Evolutionary conservation across 2,888 invertebrate genomes (phyloP).

Genomic region (Trichopria drosophilae): DNA sequence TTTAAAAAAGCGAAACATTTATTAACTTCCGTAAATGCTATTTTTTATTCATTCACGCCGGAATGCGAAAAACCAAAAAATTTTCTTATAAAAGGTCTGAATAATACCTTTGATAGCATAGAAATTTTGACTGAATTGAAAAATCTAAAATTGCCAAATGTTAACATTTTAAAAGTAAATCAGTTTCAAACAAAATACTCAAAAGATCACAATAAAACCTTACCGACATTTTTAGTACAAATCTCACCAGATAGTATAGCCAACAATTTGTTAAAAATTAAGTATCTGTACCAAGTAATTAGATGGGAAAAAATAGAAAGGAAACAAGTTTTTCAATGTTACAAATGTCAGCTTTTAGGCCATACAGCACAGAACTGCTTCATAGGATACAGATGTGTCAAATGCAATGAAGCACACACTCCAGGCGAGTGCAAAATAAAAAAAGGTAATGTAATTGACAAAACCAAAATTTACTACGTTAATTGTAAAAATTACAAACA

Average conservation of each 20-base stretch:
- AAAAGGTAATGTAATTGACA: neutral
- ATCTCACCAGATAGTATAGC: slow-evolving; percentile 11
- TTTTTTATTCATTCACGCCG: slow-evolving; percentile 20
- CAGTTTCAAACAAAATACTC: slow-evolving; percentile 26
- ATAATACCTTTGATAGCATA: slow-evolving; percentile 15
- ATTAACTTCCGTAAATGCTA: neutral
- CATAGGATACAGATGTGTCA: slow-evolving; percentile 25
- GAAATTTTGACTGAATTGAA: neutral
- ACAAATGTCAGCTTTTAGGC: slow-evolving; percentile 29
- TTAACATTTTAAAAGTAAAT: slow-evolving; percentile 24
- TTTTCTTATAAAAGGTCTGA: slow-evolving; percentile 22
- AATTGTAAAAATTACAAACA: slow-evolving; percentile 20
- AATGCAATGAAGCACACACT: slow-evolving; percentile 25
- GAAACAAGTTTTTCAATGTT: slow-evolving; percentile 28
- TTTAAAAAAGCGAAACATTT: neutral
- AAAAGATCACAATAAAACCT: slow-evolving; percentile 1
- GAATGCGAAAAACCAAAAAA: slow-evolving; percentile 16
- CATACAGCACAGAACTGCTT: slow-evolving; percentile 29
- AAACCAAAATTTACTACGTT: slow-evolving; percentile 5
- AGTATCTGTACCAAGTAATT: slow-evolving; percentile 13
- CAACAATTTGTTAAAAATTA: slow-evolving; percentile 21
- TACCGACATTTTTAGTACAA: slow-evolving; percentile 29
- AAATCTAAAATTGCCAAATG: slow-evolving; percentile 19
- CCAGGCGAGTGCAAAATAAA: slow-evolving; percentile 28
- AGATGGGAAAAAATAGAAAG: slow-evolving; percentile 25